Conservation (phyloP, 2,113 vertebrate species). For the Perca flavescens region DNA sequence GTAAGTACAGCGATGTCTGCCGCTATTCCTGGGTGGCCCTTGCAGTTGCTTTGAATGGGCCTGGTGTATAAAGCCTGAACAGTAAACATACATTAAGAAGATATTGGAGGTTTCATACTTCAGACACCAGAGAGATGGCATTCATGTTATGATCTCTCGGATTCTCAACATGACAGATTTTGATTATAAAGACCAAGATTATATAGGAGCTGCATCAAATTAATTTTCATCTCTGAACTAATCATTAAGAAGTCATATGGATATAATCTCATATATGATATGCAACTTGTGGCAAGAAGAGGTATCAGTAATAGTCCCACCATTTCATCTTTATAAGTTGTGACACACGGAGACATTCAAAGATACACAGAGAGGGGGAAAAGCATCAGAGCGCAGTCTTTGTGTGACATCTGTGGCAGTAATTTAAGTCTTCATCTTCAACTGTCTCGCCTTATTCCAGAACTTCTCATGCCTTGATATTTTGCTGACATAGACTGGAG, state of each 20-base stretch:
- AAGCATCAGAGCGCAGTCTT: conserved; percentile 35
- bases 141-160: conserved; percentile 33
- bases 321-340: conserved; percentile 36
- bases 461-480: conserved; percentile 46
- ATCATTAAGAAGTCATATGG: conserved; percentile 28
- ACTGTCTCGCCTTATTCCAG: conserved; percentile 44
- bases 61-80: conserved; percentile 40
- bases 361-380: conserved; percentile 32
- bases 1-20: conserved; percentile 55
- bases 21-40: conserved; percentile 80
- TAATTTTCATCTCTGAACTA: not conserved
- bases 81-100: conserved; percentile 56
- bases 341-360: conserved; percentile 42
- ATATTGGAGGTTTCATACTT: conserved; percentile 39
- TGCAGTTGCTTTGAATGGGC: conserved; percentile 60
- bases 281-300: not conserved
- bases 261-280: conserved; percentile 32
- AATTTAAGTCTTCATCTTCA: conserved; percentile 59
- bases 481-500: conserved; percentile 47
- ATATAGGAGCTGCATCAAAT: conserved; percentile 8
- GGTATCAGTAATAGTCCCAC: conserved; percentile 7
- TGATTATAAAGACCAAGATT: not conserved
- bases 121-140: conserved; percentile 36
- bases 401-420: conserved; percentile 72
- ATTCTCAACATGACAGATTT: conserved; percentile 27